These are phyloP conservation scores for Drosophila formosana DNA, from an alignment of 2,888 invertebrate species.

Conservation along the genomic window DNA sequence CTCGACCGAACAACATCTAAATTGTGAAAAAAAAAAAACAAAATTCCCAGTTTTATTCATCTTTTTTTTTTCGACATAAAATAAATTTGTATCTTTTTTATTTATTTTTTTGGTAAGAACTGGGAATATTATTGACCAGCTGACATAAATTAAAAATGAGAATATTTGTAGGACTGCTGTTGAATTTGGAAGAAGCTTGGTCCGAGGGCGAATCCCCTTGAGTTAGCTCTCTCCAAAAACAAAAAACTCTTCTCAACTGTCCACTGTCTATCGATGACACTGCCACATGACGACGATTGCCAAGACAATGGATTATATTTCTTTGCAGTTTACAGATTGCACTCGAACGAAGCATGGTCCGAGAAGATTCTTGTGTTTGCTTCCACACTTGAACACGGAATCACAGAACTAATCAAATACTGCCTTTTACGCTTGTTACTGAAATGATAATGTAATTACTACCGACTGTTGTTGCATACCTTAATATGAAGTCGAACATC, in stretches of 20 bases:
- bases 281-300: not conserved
- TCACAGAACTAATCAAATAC: not conserved
- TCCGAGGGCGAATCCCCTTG: not conserved
- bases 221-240: not conserved
- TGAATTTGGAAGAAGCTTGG: not conserved
- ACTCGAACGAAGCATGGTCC: not conserved
- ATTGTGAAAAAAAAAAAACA: not conserved
- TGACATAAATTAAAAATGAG: too few species aligned
- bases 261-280: not conserved
- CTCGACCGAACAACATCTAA: not conserved
- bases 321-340: too few species aligned
- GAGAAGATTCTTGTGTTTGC: not conserved
- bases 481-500: not conserved
- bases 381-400: not conserved
- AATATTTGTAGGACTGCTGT: not conserved
- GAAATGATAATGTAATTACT: not conserved
- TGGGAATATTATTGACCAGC: too few species aligned
- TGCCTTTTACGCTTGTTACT: not conserved
- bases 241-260: too few species aligned
- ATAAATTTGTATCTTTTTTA: too few species aligned
- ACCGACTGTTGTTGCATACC: not conserved
- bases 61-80: not conserved
- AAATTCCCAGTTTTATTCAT: not conserved
- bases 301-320: not conserved
- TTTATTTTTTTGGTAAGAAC: too few species aligned